Base-by-base conservation (phyloP, 2,888 invertebrate genomes). In the Anoncus sp. region DNA sequence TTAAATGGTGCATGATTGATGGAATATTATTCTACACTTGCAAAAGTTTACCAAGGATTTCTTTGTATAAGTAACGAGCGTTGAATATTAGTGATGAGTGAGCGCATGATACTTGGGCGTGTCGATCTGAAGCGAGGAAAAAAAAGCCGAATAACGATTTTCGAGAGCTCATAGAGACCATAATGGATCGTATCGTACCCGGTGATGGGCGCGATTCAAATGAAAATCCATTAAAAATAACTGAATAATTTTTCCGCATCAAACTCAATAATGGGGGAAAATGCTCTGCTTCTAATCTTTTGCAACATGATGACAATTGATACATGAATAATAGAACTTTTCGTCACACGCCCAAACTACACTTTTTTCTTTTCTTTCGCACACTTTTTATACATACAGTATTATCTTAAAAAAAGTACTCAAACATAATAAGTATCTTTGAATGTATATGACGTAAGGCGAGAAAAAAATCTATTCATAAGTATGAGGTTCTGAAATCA, bases 1-100 rank as follows among this genome's bases (percentile, higher is more conserved):
- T 77, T 74, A 70, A 77, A 74, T 77, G 65, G 59, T 60, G 53
- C 65, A 65, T 65, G 70, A 74, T 70, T 77, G 65, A 77, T 66
- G 60, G 31, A 70, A 65, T 65, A 55, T 70, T 53, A 55, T 74
- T 53, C 74, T 35, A 24, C 27, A 60, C 51, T 74, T 47, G 49
- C 35, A 5, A 43, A 27, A 45, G 65, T 47, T 70, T 45, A 31
- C 45, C 27, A n/a, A 53, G 20, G 60, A 65, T 65, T 70, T 74
- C 27, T 70, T 70, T 47, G 40, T 20, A 31, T 20, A 40, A 60
- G 45, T 53, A 59, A 77, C 31, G 47, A 20, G 47, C 10, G n/a
- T 10, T 22, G 12, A 18, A 10, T 24, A 45, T 27, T 66, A n/a
- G 38, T 10, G 38, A 38, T 38, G 38, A 38, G 38, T 12, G 55